Base-by-base conservation (phyloP, 2,113 vertebrate species). In the Hoplias malabaricus region DNA sequence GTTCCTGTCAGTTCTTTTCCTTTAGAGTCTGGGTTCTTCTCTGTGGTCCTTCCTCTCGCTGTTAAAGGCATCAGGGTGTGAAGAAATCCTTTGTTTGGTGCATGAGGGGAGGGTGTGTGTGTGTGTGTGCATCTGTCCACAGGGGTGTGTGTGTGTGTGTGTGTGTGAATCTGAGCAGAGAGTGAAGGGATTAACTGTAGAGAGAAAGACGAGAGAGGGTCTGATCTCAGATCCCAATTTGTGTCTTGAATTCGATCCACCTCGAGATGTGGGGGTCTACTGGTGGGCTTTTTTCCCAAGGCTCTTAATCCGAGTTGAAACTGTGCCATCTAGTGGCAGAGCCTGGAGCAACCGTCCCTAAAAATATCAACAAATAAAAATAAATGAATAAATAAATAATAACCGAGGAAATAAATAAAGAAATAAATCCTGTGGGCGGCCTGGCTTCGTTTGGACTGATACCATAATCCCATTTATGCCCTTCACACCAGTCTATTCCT, bases 251-350 rank as follows among this genome's bases (percentile, higher is more conserved):
- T 31, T 21, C 42, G 40, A 67, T 67, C n/a, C 33, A 10, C 33
- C 33, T 67, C 16, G 21, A 21, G 36, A 23, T n/a, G n/a, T n/a
- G n/a, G n/a, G n/a, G n/a, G n/a, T n/a, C n/a, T n/a, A n/a, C n/a
- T n/a, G n/a, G n/a, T n/a, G n/a, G n/a, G n/a, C n/a, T 66, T 73
- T 38, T 10, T 2, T 27, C 38, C 27, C 40, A 36, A 33, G 4
- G 12, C 19, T 16, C 33, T 14, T 42, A 74, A 53, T 79, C 82
- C 78, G 71, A 84, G 85, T 86, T 86, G 75, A 85, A 56, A 82
- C 76, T 85, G 71, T 89, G 88, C 90, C 90, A 88, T 90, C 91
- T 88, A 90, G 91, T 90, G 92, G 89, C 9, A 25, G 1, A 53
- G 3, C 46, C 71, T 14, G 4, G 65, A 31, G 12, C 57, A 75